Evolutionary conservation across 2,797 vertebrate genomes (phyloP), one percentile per base, ranked within the genome.

Genomic region (Sebastes oblongus): DNA sequence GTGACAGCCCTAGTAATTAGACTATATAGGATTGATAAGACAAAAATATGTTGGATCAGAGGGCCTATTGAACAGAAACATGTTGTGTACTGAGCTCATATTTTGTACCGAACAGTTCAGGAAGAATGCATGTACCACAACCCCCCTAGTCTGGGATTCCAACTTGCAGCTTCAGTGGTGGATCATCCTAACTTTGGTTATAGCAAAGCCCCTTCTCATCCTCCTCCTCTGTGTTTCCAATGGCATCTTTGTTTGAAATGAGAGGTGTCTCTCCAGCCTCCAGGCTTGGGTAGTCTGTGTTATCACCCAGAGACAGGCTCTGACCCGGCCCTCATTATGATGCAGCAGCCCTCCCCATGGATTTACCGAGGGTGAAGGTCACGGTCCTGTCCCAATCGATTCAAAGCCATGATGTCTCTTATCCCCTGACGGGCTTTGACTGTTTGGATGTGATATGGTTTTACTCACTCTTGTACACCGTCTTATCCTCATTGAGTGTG

Each of bases 331-430:
- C 72, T 85, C 80, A 76, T 90, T 86, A 80, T 66, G 20, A 80
- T 85, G 55, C 66, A 81, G 69, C 66, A 66, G 75, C 5, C 69
- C 72, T 86, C 87, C 75, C 67, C 59, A 20, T 72, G 66, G 80
- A 81, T 86, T 72, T 69, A 16, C 61, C 46, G 68, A 65, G 77
- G 76, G n/a, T 20, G 50, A 81, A 80, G 83, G 78, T 92, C 91
- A 89, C 5, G 11, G 69, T 85, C 64, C 11, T 61, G 80, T 86
- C 78, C 64, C 55, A 72, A 34, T 87, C 46, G 6, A 84, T 90
- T 91, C 66, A 87, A 89, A 88, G 70, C 58, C 60, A 66, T 55
- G 24, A 77, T 84, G 29, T 75, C 56, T 22, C 58, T 68, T 59
- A 65, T 77, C 22, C 66, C 46, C 39, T 0, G 6, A 59, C 75